Base-by-base conservation (phyloP, 1,140 invertebrate genomes). In the Nasonia vitripennis region DNA sequence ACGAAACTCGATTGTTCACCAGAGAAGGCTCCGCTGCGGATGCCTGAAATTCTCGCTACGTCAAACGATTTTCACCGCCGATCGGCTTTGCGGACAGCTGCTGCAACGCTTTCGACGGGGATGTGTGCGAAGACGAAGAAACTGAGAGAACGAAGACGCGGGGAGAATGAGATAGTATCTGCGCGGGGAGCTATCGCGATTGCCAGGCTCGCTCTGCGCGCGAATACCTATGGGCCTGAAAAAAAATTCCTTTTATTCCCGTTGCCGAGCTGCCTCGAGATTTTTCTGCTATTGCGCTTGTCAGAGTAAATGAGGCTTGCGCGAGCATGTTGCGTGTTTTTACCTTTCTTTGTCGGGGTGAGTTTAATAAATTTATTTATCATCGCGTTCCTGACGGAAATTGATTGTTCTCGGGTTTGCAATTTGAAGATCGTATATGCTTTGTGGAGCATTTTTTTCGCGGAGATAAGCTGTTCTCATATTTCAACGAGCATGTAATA, bases 1-100 rank as follows among this genome's bases (percentile, higher is more conserved):
- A 70, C 31, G 86, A 85, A 86, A 73, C 75, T 27, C 86, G 87
- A 89, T 88, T 87, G 86, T 89, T 88, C 84, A 55, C 88, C 85
- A 41, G 86, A 85, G 87, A 89, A 89, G 89, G 89, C 88, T 86
- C 88, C 84, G 89, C 87, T 67, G 45, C 70, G 81, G 70, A 87
- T 89, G 89, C 87, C 85, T 84, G 73, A 86, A 89, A 89, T 88
- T 87, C 86, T 78, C 31, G 27, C 68, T 86, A 87, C 85, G 86
- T 89, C 89, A 88, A 77, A 73, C 74, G 74, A 78, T 78, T 55
- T 78, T 62, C 73, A 14, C 73, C 17, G 73, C 2, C 73, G 37
- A 75, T 45, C 31, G 27, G 62, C 77, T 74, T 88, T 85, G 80
- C 81, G 14, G 6, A n/a, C 55, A 62, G 55, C 20, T 62, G 55